phyloP scores from a whole-genome alignment of 2,888 invertebrate genomes.

The Tenthredo scrophulariae region DNA sequence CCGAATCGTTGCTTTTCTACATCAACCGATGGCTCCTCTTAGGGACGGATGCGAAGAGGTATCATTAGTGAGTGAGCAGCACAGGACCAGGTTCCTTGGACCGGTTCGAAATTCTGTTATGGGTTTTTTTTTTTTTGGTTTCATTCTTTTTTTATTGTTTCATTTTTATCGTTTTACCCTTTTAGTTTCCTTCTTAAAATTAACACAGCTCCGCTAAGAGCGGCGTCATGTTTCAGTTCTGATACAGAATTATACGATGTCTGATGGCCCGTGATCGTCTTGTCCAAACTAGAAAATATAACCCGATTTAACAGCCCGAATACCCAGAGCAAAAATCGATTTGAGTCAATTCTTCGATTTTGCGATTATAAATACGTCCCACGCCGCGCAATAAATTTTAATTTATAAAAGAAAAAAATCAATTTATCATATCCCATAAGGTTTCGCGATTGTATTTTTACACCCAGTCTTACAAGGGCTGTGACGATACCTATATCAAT shows the following conservation, averaged over 20 bases:
- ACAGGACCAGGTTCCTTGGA: slow-evolving; percentile 21
- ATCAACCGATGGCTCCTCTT: slow-evolving; percentile 1
- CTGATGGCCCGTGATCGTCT: background rate
- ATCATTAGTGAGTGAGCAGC: slow-evolving; percentile 46
- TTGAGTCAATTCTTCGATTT: background rate
- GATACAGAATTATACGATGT: slow-evolving; percentile 16
- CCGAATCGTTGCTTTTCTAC: background rate
- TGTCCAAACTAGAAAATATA: slow-evolving; percentile 3
- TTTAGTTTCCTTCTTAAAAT: slow-evolving; percentile 37
- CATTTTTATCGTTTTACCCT: slow-evolving; percentile 4
- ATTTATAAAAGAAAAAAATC: background rate
- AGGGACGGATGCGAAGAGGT: slow-evolving; percentile 16
- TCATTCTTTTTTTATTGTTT: background rate
- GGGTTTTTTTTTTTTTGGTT: background rate
- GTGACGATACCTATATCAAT: background rate
- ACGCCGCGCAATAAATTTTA: background rate
- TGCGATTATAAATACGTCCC: background rate
- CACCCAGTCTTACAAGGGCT: background rate
- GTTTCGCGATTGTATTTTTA: background rate
- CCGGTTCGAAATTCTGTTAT: slow-evolving; percentile 29
- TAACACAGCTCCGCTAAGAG: slow-evolving; percentile 47
- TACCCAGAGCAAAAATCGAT: background rate
- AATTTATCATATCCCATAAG: background rate
- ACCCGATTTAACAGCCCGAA: background rate
- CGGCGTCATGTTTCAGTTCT: slow-evolving; percentile 31